These are phyloP conservation scores for Microctenopoma lineatum DNA, from an alignment of 2,797 vertebrate species.

Conservation along the genomic window DNA sequence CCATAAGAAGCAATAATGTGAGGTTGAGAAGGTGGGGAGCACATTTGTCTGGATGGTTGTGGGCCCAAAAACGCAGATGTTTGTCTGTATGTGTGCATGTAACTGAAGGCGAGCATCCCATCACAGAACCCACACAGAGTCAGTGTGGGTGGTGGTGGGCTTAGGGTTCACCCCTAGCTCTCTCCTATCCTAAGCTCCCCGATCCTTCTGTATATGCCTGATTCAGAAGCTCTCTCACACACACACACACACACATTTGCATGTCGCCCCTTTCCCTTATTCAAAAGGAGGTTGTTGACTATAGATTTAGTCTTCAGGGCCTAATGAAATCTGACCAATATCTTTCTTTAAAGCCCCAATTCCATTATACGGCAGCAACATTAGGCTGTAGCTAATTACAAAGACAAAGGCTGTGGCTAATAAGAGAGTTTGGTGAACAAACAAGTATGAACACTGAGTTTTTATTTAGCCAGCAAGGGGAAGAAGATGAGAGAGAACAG, in stretches of 20 bases:
- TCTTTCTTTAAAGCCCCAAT: slow-evolving; percentile 45
- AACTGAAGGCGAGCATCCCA: slow-evolving; percentile 7
- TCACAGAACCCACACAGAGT: slow-evolving; percentile 19
- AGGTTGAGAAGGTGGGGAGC: background rate
- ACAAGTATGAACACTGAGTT: slow-evolving; percentile 49
- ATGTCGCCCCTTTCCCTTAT: slow-evolving; percentile 9
- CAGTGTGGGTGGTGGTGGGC: slow-evolving; percentile 28
- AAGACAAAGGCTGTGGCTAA: slow-evolving; percentile 60
- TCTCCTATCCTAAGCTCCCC: slow-evolving; percentile 40
- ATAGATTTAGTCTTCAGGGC: slow-evolving; percentile 67
- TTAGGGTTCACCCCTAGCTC: slow-evolving; percentile 29
- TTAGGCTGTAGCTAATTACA: slow-evolving; percentile 69
- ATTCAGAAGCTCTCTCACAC: slow-evolving; percentile 43
- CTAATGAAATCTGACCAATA: slow-evolving; percentile 53
- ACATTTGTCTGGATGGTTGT: slow-evolving; percentile 51
- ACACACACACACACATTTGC: slow-evolving; percentile 23
- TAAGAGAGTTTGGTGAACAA: slow-evolving; percentile 45
- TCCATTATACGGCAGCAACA: slow-evolving; percentile 39
- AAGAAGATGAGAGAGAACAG: background rate
- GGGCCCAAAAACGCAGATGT: slow-evolving; percentile 47
- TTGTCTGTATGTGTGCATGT: slow-evolving; percentile 24
- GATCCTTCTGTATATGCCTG: slow-evolving; percentile 49
- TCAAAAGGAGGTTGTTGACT: slow-evolving; percentile 63
- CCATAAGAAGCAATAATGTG: slow-evolving; percentile 16
- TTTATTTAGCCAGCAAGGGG: slow-evolving; percentile 64